Evolutionary conservation across 2,113 vertebrate genomes (phyloP).

Genomic region (Sakesphorus luctuosus): DNA sequence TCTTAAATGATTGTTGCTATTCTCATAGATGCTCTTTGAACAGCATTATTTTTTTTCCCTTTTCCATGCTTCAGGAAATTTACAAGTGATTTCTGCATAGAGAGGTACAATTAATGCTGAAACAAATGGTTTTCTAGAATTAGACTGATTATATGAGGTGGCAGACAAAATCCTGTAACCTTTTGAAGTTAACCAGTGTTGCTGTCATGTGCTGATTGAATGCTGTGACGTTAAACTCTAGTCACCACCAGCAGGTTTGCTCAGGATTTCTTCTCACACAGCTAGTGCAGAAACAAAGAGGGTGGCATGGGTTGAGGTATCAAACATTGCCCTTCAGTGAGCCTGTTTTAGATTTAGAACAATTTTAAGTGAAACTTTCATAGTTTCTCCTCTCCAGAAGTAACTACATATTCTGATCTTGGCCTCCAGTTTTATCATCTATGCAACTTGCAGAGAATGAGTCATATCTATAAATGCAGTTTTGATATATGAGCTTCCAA

Average conservation of each 20-base stretch:
- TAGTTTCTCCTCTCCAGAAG: neutral
- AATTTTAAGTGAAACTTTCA: neutral
- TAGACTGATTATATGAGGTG: neutral
- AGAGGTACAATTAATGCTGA: neutral
- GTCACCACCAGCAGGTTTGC: neutral
- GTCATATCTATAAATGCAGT: neutral
- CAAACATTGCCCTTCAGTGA: neutral
- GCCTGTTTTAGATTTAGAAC: neutral
- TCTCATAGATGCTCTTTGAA: neutral
- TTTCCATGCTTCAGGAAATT: neutral
- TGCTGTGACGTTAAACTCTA: neutral
- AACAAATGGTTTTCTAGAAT: neutral
- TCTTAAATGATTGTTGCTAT: neutral
- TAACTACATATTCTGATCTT: neutral
- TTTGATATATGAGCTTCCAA: neutral
- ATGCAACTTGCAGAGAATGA: neutral
- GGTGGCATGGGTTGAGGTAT: neutral
- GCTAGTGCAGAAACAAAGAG: neutral
- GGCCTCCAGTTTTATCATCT: neutral
- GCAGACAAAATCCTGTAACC: neutral
- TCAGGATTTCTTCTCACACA: neutral
- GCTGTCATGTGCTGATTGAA: neutral
- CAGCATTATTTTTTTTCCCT: neutral
- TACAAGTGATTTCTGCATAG: neutral
- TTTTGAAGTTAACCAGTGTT: neutral